These are phyloP conservation scores for Chrysolina americana DNA, from an alignment of 2,888 invertebrate genomes.

Conservation along the genomic window DNA sequence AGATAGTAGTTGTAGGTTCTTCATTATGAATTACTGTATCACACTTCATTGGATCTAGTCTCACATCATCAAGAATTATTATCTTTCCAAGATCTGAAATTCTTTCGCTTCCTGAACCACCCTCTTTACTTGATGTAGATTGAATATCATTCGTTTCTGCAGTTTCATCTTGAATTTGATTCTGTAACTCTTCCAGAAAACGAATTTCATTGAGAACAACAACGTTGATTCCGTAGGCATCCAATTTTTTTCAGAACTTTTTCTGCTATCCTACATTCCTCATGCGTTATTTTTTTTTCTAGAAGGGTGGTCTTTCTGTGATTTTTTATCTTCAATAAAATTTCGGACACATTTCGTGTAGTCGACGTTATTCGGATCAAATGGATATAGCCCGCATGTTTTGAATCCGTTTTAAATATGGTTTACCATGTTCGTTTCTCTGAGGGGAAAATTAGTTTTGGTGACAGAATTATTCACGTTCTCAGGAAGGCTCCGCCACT, in stretches of 20 bases:
- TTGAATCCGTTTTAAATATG: conserved; percentile 43
- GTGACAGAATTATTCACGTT: conserved; percentile 46
- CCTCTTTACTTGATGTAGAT: no score
- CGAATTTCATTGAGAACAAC: not conserved
- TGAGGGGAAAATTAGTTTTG: conserved; percentile 52
- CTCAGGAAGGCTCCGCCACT: conserved; percentile 46
- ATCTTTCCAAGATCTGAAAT: no score
- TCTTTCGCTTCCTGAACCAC: no score
- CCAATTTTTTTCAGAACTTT: conserved; percentile 1
- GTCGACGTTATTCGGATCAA: conserved; percentile 41
- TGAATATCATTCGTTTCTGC: no score
- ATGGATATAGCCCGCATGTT: conserved; percentile 38
- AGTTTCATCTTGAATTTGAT: no score
- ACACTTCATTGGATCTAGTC: no score
- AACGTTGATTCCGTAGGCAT: not conserved
- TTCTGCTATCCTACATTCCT: not conserved
- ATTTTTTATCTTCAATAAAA: conserved; percentile 26
- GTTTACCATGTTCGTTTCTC: conserved; percentile 27
- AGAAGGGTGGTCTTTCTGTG: not conserved
- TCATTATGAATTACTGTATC: no score
- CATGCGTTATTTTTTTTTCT: not conserved
- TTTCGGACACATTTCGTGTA: conserved; percentile 38
- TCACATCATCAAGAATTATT: no score
- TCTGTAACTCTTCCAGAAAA: no score
- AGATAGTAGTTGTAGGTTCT: no score